phyloP scores from a whole-genome alignment of 2,797 vertebrate species.

The Darevskia mixta region DNA sequence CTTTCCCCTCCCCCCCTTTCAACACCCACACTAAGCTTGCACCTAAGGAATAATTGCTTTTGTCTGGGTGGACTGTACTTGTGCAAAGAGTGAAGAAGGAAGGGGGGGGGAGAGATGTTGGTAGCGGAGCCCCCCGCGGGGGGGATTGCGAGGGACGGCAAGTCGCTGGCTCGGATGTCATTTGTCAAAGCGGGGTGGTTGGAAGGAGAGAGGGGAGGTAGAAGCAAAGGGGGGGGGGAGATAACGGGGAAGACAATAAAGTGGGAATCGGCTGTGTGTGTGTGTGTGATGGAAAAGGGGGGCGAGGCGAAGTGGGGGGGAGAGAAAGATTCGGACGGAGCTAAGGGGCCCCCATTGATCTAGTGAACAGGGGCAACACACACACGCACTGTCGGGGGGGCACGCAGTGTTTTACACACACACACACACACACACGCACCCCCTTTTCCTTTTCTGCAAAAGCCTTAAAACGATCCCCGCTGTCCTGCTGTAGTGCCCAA shows the following conservation, averaged over 20 bases:
- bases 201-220: constrained; percentile 63
- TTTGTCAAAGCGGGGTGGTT: constrained; percentile 47
- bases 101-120: constrained; percentile 25
- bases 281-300: constrained; percentile 24
- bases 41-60: constrained; percentile 96
- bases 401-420: background rate
- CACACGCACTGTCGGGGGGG: background rate
- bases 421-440: background rate
- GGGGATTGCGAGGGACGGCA: constrained; percentile 66
- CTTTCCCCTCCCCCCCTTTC: background rate
- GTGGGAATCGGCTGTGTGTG: constrained; percentile 16
- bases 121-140: constrained; percentile 31
- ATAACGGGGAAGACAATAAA: constrained; percentile 53
- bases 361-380: background rate
- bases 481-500: constrained; percentile 14
- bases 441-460: background rate
- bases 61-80: constrained; percentile 89
- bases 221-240: constrained; percentile 66
- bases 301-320: background rate
- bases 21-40: constrained; percentile 77
- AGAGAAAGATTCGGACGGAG: background rate
- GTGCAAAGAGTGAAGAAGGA: constrained; percentile 79
- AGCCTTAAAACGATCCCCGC: constrained; percentile 18
- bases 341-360: background rate
- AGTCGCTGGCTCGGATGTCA: constrained; percentile 74